Conservation (phyloP, 1,140 invertebrate genomes). For the Drosophila gunungcola region DNA sequence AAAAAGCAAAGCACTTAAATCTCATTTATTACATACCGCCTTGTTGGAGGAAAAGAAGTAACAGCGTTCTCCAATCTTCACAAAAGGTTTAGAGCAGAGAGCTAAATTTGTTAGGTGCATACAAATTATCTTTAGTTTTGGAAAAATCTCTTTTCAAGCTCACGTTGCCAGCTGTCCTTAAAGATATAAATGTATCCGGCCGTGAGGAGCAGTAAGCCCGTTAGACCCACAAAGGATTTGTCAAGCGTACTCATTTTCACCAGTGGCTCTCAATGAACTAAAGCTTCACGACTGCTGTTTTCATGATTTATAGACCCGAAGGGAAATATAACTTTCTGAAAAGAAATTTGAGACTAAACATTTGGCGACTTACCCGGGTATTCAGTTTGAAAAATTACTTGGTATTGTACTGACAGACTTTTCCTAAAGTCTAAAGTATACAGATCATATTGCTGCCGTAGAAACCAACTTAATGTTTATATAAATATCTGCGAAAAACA, state of each 20-base stretch:
- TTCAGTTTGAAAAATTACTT: not conserved
- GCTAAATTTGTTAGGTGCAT: conserved; percentile 1
- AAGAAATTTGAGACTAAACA: not conserved
- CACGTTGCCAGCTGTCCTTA: not conserved
- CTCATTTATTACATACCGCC: conserved; percentile 27
- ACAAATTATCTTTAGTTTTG: too few species aligned
- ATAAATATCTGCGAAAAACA: too few species aligned
- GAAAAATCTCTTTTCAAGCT: not conserved
- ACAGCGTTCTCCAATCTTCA: conserved; percentile 48
- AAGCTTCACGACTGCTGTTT: not conserved
- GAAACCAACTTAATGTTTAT: too few species aligned
- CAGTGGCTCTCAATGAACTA: conserved; percentile 1
- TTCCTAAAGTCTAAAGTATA: too few species aligned
- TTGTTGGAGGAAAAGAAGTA: conserved; percentile 68
- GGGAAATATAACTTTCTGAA: not conserved
- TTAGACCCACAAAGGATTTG: conserved; percentile 29
- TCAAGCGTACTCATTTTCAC: conserved; percentile 16
- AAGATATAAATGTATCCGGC: conserved; percentile 14
- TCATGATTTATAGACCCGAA: conserved; percentile 14
- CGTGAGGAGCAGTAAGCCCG: conserved; percentile 32
- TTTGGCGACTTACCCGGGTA: not conserved
- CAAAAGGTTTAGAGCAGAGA: conserved; percentile 51
- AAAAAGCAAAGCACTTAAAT: not conserved
- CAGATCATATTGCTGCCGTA: too few species aligned
- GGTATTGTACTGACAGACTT: too few species aligned